phyloP scores from a whole-genome alignment of 1,140 invertebrate genomes.

The Sinonovacula constricta region DNA sequence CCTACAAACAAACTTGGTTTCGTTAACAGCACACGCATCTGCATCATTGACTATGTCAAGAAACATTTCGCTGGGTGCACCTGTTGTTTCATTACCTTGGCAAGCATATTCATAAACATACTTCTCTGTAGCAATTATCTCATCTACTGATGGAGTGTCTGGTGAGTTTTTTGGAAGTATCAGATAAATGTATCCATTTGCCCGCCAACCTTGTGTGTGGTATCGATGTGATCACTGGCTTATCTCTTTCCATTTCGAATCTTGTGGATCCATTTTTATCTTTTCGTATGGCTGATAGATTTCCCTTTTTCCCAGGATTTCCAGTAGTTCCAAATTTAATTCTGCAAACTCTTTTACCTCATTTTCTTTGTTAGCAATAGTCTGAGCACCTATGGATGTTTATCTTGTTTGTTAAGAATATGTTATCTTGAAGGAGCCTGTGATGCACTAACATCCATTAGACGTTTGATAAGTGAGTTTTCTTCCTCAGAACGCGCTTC shows the following conservation, averaged over 20 bases:
- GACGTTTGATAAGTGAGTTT: conserved; percentile 42
- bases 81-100: conserved; percentile 48
- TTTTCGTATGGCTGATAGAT: conserved; percentile 17
- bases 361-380: conserved; percentile 19
- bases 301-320: conserved; percentile 28
- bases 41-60: conserved; percentile 34
- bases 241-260: conserved; percentile 51
- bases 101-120: conserved; percentile 44
- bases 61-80: no score
- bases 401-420: conserved; percentile 37
- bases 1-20: conserved; percentile 45
- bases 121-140: conserved; percentile 40
- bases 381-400: conserved; percentile 49
- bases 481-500: conserved; percentile 34
- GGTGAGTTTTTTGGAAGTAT: conserved; percentile 57
- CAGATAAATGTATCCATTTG: conserved; percentile 57
- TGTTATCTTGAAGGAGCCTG: conserved; percentile 46
- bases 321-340: conserved; percentile 39
- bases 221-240: conserved; percentile 38
- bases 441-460: conserved; percentile 52
- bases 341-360: conserved; percentile 31
- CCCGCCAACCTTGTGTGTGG: conserved; percentile 54
- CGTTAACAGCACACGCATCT: neutral
- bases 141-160: conserved; percentile 53
- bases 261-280: conserved; percentile 50